These are phyloP conservation scores for Pollenia labialis DNA, from an alignment of 2,888 invertebrate species.

Conservation along the genomic window DNA sequence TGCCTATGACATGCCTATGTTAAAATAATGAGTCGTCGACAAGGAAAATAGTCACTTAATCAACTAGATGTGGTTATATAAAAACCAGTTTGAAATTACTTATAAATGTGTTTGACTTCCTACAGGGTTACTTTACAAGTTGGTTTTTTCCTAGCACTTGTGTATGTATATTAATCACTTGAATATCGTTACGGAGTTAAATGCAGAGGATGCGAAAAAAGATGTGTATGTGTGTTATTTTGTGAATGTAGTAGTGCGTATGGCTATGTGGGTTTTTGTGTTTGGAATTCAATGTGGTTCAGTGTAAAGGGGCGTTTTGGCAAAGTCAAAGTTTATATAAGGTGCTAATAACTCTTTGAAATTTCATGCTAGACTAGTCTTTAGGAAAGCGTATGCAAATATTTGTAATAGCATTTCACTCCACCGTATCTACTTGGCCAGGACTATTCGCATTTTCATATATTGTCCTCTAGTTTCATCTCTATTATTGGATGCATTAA, in stretches of 20 bases:
- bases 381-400: conserved; percentile 27
- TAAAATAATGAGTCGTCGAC: too few species aligned
- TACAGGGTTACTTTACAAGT: conserved; percentile 11
- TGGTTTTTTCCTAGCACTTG: not conserved
- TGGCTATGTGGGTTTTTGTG: conserved; percentile 22
- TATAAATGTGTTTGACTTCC: too few species aligned
- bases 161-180: conserved; percentile 54
- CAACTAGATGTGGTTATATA: too few species aligned
- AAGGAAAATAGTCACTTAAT: too few species aligned
- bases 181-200: conserved; percentile 42
- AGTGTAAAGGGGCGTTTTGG: conserved; percentile 69
- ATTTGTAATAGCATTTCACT: not conserved
- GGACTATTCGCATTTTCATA: conserved; percentile 12
- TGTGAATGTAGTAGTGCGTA: not conserved
- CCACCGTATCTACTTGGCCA: not conserved
- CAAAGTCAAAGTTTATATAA: conserved; percentile 74
- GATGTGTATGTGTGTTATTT: not conserved
- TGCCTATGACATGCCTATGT: too few species aligned
- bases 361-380: conserved; percentile 62
- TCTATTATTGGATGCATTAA: conserved; percentile 41
- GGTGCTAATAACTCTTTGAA: conserved; percentile 73
- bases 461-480: conserved; percentile 32
- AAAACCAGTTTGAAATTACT: too few species aligned
- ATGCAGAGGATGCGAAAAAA: conserved; percentile 6
- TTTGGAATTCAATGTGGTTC: conserved; percentile 62